A percentile compares a stretch with the other conserved stretches of the same genome.
Evolutionary conservation across 2,888 invertebrate genomes (phyloP).

Genomic region (Mycalesis mineus): DNA sequence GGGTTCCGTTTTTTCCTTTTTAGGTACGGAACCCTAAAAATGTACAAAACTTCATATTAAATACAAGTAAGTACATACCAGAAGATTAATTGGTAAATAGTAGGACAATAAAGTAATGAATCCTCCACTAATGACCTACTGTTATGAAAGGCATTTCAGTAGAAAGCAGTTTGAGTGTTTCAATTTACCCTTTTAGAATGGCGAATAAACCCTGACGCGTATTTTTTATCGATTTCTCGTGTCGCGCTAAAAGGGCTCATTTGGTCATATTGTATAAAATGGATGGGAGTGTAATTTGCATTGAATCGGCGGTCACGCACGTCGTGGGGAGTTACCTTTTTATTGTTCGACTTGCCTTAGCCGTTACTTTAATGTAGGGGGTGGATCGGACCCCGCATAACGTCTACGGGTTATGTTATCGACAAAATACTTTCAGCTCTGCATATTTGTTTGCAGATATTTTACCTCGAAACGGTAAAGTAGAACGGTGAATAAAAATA

Average conservation of each 20-base stretch:
- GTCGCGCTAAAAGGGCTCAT: conserved; percentile 76
- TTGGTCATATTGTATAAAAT: conserved; percentile 75
- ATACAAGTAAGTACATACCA: too few relatives aligned
- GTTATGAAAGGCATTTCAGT: neutral
- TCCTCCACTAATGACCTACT: neutral
- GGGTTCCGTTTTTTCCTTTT: too few relatives aligned
- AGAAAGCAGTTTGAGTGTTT: neutral
- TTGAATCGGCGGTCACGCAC: conserved; percentile 73
- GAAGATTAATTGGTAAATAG: too few relatives aligned
- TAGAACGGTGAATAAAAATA: neutral
- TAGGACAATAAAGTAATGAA: neutral
- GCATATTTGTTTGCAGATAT: neutral
- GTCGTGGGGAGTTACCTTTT: conserved; percentile 56
- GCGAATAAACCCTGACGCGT: conserved; percentile 36
- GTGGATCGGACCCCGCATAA: conserved; percentile 41
- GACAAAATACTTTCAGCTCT: conserved; percentile 28
- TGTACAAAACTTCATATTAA: too few relatives aligned
- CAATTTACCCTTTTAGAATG: conserved; percentile 9
- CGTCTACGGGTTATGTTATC: conserved; percentile 27
- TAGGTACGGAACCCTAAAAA: too few relatives aligned
- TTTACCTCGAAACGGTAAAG: neutral
- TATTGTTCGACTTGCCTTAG: conserved; percentile 61
- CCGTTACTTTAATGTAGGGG: conserved; percentile 55
- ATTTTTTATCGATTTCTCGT: conserved; percentile 70
- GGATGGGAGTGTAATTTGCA: conserved; percentile 75